Evolutionary conservation across 35 echinoderm and acorn worm genomes (phyloP), one percentile per base, ranked within the genome.

Genomic region (Eucidaris tribuloides): DNA sequence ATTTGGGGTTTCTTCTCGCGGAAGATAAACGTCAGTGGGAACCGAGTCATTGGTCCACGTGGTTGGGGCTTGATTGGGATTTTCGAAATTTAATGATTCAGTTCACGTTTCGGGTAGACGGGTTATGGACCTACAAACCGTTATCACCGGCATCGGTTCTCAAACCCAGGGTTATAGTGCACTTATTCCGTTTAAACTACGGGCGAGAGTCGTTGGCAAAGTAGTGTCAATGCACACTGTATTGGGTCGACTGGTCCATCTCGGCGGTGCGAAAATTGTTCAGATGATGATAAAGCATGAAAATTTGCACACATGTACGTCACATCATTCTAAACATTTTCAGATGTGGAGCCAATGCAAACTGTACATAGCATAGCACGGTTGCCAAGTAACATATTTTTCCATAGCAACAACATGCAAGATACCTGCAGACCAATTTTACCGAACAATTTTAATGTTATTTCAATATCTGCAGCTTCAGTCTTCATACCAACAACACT

Each of bases 11-110:
- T 44, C 25, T 83, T 1, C 27, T 83, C 7, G 80, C 80, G 0
- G 59, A 83, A 2, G 49, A 61, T 29, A 83, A 83, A 20, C 65
- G 80, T 62, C n/a, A 62, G 4, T 83, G 80, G 80, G 57, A 63
- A 39, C 58, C 80, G 20, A 35, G 65, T 44, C 33, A 55, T 22
- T 32, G 35, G 24, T 33, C 60, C 3, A 65, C 58, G 1, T 83
- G 58, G 80, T 28, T 83, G 13, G 80, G 80, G 3, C 27, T 83
- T 63, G 58, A 83, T 43, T 83, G 80, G 54, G 57, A 83, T 24
- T 62, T 61, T 19, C 17, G 1, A n/a, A n/a, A n/a, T n/a, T n/a
- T 3, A 45, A 65, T 3, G 29, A 42, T 31, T 20, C 23, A 22
- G 80, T 83, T 4, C 11, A 40, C 4, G 28, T 83, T 27, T 25